Conservation (phyloP, 2,797 vertebrate species). For the Onychomys arenicola region DNA sequence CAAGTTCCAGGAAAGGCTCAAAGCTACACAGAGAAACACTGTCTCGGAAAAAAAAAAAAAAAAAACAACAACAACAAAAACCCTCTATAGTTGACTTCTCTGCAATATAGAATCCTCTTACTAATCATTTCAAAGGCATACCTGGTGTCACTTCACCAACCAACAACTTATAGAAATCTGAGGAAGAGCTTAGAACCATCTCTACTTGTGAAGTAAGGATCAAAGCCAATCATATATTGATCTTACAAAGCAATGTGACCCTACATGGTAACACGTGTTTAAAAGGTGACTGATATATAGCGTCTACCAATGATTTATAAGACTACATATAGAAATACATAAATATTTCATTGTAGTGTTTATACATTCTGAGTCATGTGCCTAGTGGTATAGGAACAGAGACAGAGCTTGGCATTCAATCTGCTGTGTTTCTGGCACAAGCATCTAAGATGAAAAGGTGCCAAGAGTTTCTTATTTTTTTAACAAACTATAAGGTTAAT, state of each 20-base stretch:
- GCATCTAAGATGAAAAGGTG: background rate
- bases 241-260: background rate
- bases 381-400: background rate
- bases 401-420: background rate
- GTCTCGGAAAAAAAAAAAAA: no score
- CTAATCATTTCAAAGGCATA: constrained; percentile 12
- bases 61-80: no score
- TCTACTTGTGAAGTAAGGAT: background rate
- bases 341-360: background rate
- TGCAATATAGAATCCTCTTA: background rate
- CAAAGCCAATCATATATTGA: background rate
- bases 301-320: background rate
- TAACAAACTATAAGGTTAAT: background rate
- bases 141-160: background rate
- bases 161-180: background rate
- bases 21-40: no score
- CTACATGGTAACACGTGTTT: background rate
- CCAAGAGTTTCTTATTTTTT: background rate
- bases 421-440: background rate
- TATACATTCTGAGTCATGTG: background rate
- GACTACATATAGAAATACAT: background rate
- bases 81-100: background rate
- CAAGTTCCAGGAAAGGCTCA: no score
- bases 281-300: background rate
- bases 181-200: background rate